A percentile compares a stretch with the other conserved stretches of the same genome.
Evolutionary conservation across 1,140 invertebrate species (phyloP).

Genomic region (Penaeus japonicus): DNA sequence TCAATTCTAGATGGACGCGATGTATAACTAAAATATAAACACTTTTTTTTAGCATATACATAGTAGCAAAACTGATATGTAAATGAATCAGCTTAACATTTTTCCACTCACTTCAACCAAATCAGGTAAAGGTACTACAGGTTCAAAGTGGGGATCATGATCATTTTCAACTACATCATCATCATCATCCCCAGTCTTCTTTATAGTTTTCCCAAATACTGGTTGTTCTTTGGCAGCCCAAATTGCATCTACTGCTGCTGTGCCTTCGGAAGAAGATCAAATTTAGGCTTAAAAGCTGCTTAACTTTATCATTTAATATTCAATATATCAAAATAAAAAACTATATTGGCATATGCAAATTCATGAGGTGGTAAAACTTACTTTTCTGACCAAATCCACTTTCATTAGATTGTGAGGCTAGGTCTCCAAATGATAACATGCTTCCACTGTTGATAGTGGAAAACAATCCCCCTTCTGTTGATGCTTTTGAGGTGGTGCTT

Average conservation of each 20-base stretch:
- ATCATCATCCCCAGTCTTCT: slow-evolving; percentile 53
- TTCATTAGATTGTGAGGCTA: not conserved
- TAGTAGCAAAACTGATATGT: not conserved
- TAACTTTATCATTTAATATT: not conserved
- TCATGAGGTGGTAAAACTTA: not conserved
- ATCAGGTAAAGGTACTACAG: slow-evolving; percentile 84
- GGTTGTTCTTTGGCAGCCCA: slow-evolving; percentile 32
- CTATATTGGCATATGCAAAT: not conserved
- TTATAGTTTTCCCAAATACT: slow-evolving; percentile 42
- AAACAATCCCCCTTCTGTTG: not conserved
- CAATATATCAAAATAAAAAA: not conserved
- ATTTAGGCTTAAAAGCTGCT: not conserved
- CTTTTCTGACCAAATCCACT: not conserved
- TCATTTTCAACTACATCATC: slow-evolving; percentile 66
- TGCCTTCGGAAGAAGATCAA: not conserved
- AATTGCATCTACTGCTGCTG: not conserved
- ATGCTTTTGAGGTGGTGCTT: not conserved
- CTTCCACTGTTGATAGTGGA: not conserved
- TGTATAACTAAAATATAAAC: not conserved
- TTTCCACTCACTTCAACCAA: slow-evolving; percentile 68
- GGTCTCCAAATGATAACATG: slow-evolving; percentile 17
- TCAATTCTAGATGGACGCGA: not conserved
- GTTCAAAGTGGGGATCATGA: slow-evolving; percentile 81
- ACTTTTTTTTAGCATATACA: not conserved
- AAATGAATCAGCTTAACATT: not conserved